A percentile compares a stretch with the other conserved stretches of the same genome.
These are phyloP conservation scores for Hyposoter didymator DNA, from an alignment of 2,888 invertebrate species.

Conservation along the genomic window DNA sequence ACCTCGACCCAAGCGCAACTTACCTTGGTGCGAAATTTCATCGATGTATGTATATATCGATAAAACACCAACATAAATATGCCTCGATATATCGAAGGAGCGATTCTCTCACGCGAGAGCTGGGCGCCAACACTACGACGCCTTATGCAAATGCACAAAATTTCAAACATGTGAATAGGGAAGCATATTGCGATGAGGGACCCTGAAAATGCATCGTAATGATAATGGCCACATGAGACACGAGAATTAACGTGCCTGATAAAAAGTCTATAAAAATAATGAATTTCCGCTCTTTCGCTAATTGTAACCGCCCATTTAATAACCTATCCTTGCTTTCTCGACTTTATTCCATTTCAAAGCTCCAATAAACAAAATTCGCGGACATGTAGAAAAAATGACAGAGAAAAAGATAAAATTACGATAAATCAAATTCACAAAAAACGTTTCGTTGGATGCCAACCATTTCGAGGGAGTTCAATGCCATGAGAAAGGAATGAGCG, in stretches of 20 bases:
- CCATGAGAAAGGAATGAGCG: neutral
- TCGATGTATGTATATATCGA: neutral
- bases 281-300: conserved; percentile 17
- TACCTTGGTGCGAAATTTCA: conserved; percentile 61
- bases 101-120: conserved; percentile 64
- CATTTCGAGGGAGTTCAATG: neutral
- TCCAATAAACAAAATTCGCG: neutral
- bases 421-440: neutral
- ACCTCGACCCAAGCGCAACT: conserved; percentile 67
- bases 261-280: conserved; percentile 4
- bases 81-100: conserved; percentile 35
- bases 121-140: neutral
- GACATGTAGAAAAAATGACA: neutral
- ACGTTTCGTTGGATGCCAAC: neutral
- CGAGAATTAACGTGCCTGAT: conserved; percentile 1
- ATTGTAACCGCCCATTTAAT: conserved; percentile 5
- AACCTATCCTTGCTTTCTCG: neutral
- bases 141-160: conserved; percentile 13
- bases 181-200: conserved; percentile 19
- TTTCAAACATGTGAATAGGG: conserved; percentile 33
- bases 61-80: neutral
- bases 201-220: conserved; percentile 39
- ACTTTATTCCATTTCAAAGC: neutral
- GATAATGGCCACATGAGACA: conserved; percentile 4
- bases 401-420: neutral